Percentiles rank a stretch among this genome's conserved stretches.
phyloP scores from a whole-genome alignment of 1,140 invertebrate genomes.

The Spodoptera litura region DNA sequence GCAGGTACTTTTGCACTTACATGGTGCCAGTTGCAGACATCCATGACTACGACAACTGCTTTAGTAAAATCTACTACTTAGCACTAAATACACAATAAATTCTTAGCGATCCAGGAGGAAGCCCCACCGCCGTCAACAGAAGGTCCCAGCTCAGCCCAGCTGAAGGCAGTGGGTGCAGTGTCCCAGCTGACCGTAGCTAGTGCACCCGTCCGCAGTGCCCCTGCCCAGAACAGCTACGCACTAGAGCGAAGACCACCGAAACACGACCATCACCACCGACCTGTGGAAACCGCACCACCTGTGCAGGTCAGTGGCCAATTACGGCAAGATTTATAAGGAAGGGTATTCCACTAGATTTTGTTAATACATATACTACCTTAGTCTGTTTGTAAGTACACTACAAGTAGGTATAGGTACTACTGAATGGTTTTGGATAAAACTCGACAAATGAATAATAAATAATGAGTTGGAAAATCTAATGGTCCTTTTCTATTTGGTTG shows the following conservation, averaged over 20 bases:
- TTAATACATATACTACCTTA: no score
- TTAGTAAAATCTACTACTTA: no score
- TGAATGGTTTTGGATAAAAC: no score
- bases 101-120: conserved; percentile 70
- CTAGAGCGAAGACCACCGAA: conserved; percentile 73
- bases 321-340: background rate
- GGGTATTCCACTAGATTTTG: no score
- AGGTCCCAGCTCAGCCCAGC: conserved; percentile 87
- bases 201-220: conserved; percentile 88
- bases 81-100: background rate
- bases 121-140: conserved; percentile 72
- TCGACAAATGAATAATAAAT: no score
- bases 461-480: no score
- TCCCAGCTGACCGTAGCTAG: conserved; percentile 85
- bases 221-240: conserved; percentile 86
- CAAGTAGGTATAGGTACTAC: no score
- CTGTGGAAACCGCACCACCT: conserved; percentile 60
- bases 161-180: conserved; percentile 82
- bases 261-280: conserved; percentile 68
- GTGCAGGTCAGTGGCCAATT: conserved; percentile 52
- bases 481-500: no score
- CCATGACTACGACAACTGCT: no score
- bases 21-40: no score
- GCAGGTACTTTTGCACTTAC: no score
- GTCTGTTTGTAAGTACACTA: no score